These are phyloP conservation scores for Lytechinus pictus DNA, from an alignment of 35 echinoderm and acorn worm genomes.

Conservation along the genomic window DNA sequence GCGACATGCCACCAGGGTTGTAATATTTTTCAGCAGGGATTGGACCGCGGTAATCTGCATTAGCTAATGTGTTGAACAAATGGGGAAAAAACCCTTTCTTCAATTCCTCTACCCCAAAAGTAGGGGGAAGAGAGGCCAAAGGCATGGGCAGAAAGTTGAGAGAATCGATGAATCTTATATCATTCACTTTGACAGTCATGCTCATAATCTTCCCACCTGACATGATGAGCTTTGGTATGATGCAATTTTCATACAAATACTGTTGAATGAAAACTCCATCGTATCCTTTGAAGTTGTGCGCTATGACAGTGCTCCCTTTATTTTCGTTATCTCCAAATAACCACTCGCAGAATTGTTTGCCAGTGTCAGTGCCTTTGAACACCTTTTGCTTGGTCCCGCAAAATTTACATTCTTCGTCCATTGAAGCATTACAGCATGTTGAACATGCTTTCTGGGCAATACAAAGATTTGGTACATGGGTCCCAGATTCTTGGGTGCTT, in stretches of 20 bases:
- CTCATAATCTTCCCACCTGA: conserved; percentile 52
- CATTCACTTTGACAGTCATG: neutral
- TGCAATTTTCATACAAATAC: conserved; percentile 42
- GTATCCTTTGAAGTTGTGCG: conserved; percentile 40
- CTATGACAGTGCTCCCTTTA: neutral
- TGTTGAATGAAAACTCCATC: conserved; percentile 31
- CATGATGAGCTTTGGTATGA: conserved; percentile 43
- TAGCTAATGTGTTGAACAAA: neutral
- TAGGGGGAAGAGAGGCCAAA: neutral
- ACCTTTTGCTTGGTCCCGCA: conserved; percentile 57
- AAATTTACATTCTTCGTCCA: conserved; percentile 6
- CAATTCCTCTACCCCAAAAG: conserved; percentile 45
- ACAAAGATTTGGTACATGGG: conserved; percentile 54
- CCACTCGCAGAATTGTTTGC: neutral
- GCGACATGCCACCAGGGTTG: neutral
- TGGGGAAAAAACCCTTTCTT: conserved; percentile 57
- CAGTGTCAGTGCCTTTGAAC: neutral
- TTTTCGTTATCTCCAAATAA: neutral
- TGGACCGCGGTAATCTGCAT: conserved; percentile 1
- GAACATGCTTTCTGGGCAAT: conserved; percentile 59
- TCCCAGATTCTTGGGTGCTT: conserved; percentile 31
- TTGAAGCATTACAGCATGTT: neutral
- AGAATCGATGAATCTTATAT: conserved; percentile 49
- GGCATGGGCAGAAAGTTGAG: conserved; percentile 50
- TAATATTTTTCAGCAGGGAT: conserved; percentile 15